Evolutionary conservation across 2,797 vertebrate genomes (phyloP).

Genomic region (Buceros bicornis): DNA sequence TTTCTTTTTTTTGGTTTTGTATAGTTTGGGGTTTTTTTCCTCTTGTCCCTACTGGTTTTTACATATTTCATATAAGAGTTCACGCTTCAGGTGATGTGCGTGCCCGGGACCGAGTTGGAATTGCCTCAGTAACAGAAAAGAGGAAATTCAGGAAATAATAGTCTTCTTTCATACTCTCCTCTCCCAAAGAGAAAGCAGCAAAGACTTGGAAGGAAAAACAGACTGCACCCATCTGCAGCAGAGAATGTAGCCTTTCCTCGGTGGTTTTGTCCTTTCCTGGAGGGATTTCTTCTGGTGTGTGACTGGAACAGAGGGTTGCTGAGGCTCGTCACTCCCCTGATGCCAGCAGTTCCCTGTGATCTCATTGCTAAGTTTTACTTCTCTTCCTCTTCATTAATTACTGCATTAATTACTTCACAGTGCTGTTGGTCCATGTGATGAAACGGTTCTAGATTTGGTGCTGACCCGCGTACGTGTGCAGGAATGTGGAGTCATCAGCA

Average conservation of each 20-base stretch:
- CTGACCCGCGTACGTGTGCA: too few species aligned
- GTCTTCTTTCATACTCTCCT: not conserved
- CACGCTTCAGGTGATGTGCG: not conserved
- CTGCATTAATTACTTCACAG: rapidly evolving
- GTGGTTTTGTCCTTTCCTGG: not conserved
- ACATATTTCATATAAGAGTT: not conserved
- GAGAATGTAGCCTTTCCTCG: not conserved
- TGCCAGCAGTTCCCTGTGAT: not conserved
- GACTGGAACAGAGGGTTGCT: not conserved
- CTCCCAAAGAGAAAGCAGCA: not conserved
- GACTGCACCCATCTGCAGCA: not conserved
- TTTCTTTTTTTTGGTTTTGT: not conserved
- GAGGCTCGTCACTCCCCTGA: not conserved
- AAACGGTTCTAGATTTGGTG: not conserved
- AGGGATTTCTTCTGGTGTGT: not conserved
- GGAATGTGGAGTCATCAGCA: not conserved
- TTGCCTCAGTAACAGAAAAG: not conserved
- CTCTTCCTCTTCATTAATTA: not conserved
- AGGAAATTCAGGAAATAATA: not conserved
- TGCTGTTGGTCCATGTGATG: not conserved
- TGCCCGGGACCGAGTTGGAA: not conserved
- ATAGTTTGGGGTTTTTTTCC: not conserved
- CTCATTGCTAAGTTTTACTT: rapidly evolving
- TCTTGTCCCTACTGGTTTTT: not conserved
- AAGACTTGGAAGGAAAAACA: not conserved